A percentile compares a stretch with the other conserved stretches of the same genome.
These are phyloP conservation scores for Trichopoda pennipes DNA, from an alignment of 2,888 invertebrate species.

Conservation along the genomic window DNA sequence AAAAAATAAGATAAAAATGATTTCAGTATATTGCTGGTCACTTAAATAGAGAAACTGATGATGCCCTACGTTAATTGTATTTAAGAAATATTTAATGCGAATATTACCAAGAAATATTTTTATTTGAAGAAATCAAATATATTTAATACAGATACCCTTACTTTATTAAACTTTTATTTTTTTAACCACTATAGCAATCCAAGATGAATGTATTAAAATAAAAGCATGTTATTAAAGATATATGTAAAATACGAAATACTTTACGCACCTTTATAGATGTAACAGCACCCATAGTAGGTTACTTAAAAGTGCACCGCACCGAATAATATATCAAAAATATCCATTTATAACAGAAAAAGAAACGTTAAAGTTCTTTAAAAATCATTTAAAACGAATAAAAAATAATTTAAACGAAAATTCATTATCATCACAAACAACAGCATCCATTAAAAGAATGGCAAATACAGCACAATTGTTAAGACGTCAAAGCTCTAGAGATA, in stretches of 20 bases:
- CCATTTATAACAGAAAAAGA: neutral
- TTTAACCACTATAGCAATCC: slow-evolving; percentile 44
- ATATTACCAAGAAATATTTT: too few species aligned
- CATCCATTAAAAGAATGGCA: slow-evolving; percentile 84
- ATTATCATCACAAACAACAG: slow-evolving; percentile 33
- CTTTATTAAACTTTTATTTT: slow-evolving; percentile 24
- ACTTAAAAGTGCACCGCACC: slow-evolving; percentile 25
- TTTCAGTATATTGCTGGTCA: too few species aligned
- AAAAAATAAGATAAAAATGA: too few species aligned
- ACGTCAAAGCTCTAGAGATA: slow-evolving; percentile 92
- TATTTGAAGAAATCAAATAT: too few species aligned
- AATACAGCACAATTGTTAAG: slow-evolving; percentile 94
- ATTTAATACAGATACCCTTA: too few species aligned
- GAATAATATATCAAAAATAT: neutral
- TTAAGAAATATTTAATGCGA: too few species aligned
- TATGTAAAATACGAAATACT: neutral
- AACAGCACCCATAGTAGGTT: slow-evolving; percentile 27
- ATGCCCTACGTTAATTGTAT: too few species aligned
- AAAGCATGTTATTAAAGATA: slow-evolving; percentile 41
- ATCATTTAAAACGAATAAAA: slow-evolving; percentile 49
- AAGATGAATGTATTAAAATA: slow-evolving; percentile 54
- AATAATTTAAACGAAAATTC: slow-evolving; percentile 32
- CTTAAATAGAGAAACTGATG: too few species aligned
- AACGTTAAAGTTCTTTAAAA: slow-evolving; percentile 43
- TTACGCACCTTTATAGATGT: slow-evolving; percentile 50